Evolutionary conservation across 2,113 vertebrate genomes (phyloP).

Genomic region (Pholis gunnellus): DNA sequence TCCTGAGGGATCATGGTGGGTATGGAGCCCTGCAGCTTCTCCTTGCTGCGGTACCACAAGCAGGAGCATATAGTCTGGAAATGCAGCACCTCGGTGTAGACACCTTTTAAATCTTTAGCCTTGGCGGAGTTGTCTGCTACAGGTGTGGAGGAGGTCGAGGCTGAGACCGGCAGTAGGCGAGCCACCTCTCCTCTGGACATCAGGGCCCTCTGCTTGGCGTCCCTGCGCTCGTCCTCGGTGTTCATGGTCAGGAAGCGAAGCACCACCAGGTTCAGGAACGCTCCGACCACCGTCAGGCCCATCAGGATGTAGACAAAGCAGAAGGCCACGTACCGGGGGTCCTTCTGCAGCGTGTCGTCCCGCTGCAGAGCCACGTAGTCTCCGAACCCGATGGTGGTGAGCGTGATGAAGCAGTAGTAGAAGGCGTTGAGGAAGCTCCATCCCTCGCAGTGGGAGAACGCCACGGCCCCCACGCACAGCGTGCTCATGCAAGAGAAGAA

Average conservation of each 20-base stretch:
- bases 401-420: conserved; percentile 99
- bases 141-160: conserved; percentile 57
- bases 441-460: conserved; percentile 94
- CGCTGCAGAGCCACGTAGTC: conserved; percentile 93
- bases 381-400: conserved; percentile 93
- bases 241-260: conserved; percentile 99
- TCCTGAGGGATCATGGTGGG: conserved; percentile 90
- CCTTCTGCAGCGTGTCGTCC: conserved; percentile 93
- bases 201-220: conserved; percentile 90
- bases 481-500: conserved; percentile 96
- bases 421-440: conserved; percentile 99
- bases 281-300: conserved; percentile 96
- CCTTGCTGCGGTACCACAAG: conserved; percentile 94
- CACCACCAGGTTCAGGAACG: conserved; percentile 98
- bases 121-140: conserved; percentile 34
- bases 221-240: conserved; percentile 93
- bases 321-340: conserved; percentile 96
- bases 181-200: conserved; percentile 77
- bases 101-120: conserved; percentile 85
- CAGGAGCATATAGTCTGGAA: conserved; percentile 98
- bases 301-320: conserved; percentile 98
- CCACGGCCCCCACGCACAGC: conserved; percentile 91
- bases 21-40: conserved; percentile 91
- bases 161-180: conserved; percentile 50
- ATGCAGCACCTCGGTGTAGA: conserved; percentile 93